Conservation (phyloP, 2,888 invertebrate genomes). For the Empis livida region DNA sequence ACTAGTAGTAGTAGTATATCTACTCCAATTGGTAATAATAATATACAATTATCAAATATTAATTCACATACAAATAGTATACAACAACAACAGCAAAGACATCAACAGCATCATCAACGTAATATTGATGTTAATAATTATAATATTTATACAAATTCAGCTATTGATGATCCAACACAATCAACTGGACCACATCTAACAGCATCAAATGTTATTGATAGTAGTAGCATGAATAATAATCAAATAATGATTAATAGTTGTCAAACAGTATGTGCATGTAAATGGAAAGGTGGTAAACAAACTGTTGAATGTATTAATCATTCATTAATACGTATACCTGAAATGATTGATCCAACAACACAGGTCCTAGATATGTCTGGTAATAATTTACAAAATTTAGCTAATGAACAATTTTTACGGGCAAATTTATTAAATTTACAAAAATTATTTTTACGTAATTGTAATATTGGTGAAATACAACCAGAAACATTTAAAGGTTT, state of each 20-base stretch:
- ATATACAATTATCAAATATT: neutral
- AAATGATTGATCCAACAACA: conserved; percentile 73
- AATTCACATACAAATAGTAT: conserved; percentile 3
- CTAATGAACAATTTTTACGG: conserved; percentile 67
- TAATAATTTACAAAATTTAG: conserved; percentile 72
- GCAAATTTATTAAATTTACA: conserved; percentile 76
- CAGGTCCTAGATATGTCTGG: conserved; percentile 84
- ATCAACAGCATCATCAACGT: neutral
- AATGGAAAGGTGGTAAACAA: conserved; percentile 90
- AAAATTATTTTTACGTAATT: conserved; percentile 69
- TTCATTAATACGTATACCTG: conserved; percentile 70
- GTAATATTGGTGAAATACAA: conserved; percentile 76
- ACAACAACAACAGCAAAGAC: conserved; percentile 1
- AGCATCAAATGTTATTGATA: conserved; percentile 1
- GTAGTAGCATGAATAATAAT: conserved; percentile 1
- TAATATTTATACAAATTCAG: conserved; percentile 7
- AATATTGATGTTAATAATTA: conserved; percentile 8
- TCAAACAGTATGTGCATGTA: conserved; percentile 72
- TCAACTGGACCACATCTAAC: no score
- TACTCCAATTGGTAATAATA: neutral
- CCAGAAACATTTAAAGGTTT: conserved; percentile 72
- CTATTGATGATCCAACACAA: conserved; percentile 9
- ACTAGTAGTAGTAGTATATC: neutral
- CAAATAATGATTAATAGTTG: neutral
- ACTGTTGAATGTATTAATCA: conserved; percentile 82